Evolutionary conservation across 2,113 vertebrate genomes (phyloP), one percentile per base, ranked within the genome.

Genomic region (Thalassoma bifasciatum): DNA sequence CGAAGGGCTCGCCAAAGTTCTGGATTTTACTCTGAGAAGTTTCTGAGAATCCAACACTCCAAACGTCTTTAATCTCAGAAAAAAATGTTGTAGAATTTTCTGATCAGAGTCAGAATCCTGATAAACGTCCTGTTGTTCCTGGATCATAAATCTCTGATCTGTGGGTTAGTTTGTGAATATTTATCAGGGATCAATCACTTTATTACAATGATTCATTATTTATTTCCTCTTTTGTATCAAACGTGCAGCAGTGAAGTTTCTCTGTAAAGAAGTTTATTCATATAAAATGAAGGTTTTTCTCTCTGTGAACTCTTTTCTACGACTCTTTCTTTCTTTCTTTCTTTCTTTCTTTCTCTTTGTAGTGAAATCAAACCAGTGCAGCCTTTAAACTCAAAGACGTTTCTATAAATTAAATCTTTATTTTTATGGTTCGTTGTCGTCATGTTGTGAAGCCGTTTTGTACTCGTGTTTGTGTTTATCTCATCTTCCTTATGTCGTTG

Each of bases 381-480:
- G 38, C 38, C 12, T 40, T 40, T 40, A 40, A 40, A 40, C 38
- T 30, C 9, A 3, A n/a, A n/a, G 12, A 13, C 9, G n/a, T 40
- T 40, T 13, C 9, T 40, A 11, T 40, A 9, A 11, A 40, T 40
- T 10, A 40, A 40, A 24, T 16, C 46, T 34, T 44, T 36, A 19
- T 53, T 36, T 58, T 19, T 50, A 14, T 14, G 44, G n/a, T 13
- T 56, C 22, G 21, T 17, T 10, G 13, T 51, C 36, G 23, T 66
- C 10, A 17, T 52, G 17, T 60, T 36, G 16, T 53, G 46, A 40
- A 22, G 47, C 9, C n/a, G 24, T 68, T 76, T 76, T 37, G 73
- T 68, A 62, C 67, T 54, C 21, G 16, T 62, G 11, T 40, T 30
- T 50, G 24, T 70, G 36, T 34, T n/a, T 46, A 19, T 10, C 2